Base-by-base conservation (phyloP, 2,797 vertebrate genomes). In the Prunella strophiata region DNA sequence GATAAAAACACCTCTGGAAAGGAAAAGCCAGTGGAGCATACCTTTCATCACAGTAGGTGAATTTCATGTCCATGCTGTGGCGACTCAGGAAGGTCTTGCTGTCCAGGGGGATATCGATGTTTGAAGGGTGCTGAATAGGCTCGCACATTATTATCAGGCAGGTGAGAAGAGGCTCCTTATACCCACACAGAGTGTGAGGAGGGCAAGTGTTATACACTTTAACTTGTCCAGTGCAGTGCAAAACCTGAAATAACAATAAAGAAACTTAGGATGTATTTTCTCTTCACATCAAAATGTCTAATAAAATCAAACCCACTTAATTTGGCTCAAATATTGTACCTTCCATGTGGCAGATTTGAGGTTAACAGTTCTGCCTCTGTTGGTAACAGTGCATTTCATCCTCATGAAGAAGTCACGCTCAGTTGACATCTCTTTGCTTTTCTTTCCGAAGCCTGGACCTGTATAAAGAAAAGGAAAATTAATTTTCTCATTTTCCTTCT, bases 1-100 rank as follows among this genome's bases (percentile, higher is more conserved):
- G 25, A 52, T 0, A 65, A n/a, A 80, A 88, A 92, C 26, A 30
- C 6, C 23, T 27, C 19, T 8, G 26, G n/a, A 47, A 93, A 72
- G 13, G 14, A 87, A 80, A 61, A 58, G 48, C 18, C 36, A 61
- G 25, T 6, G 7, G 5, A 25, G 21, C 48, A 78, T 94, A 99
- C 99, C 99, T 99, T 94, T 99, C 99, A 50, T 99, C 99, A 11
- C 99, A 99, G 97, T 99, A 99, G 88, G 99, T 99, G 97, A 99
- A 99, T 96, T 99, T 99, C 99, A 99, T 99, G 98, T 99, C 99
- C 99, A 99, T 99, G 98, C 99, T 99, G 94, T 99, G 99, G 87
- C 99, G 98, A 97, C 99, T 99, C 93, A 99, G 98, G 97, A 99
- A 99, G 42, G 99, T 99, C 97, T 98, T 99, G 98, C 99, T 99